Percentiles rank a stretch among this genome's conserved stretches.
Conservation (phyloP, 2,113 vertebrate genomes). For the Chaetodon auriga region DNA sequence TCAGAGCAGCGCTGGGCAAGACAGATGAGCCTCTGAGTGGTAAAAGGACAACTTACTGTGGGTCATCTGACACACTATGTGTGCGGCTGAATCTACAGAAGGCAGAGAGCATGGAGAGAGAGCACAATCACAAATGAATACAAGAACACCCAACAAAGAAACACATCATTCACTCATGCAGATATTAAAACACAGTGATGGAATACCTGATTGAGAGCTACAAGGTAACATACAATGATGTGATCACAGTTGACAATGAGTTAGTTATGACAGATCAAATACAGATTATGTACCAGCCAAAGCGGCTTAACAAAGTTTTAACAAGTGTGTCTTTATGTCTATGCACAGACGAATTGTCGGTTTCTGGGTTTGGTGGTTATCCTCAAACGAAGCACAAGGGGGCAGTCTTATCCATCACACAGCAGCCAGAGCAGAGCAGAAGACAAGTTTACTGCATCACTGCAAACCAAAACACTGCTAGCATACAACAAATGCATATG, state of each 20-base stretch:
- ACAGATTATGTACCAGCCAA: not conserved
- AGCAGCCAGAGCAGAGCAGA: conserved; percentile 17
- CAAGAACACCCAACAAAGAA: conserved; percentile 23
- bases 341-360: conserved; percentile 22
- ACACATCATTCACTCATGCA: conserved; percentile 2
- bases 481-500: conserved; percentile 20
- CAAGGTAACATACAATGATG: not conserved
- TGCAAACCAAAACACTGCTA: conserved; percentile 28
- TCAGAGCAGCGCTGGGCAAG: conserved; percentile 37
- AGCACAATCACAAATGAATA: conserved; percentile 69
- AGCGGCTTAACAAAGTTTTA: not conserved
- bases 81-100: conserved; percentile 92
- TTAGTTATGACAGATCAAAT: not conserved
- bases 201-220: not conserved
- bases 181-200: conserved; percentile 19
- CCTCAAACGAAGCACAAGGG: conserved; percentile 65
- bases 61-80: conserved; percentile 94
- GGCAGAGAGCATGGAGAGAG: conserved; percentile 81
- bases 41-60: conserved; percentile 90
- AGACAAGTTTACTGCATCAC: conserved; percentile 29
- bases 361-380: conserved; percentile 8
- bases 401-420: conserved; percentile 65
- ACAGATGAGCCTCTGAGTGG: conserved; percentile 16
- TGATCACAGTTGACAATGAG: conserved; percentile 19
- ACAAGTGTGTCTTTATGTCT: not conserved